phyloP scores from a whole-genome alignment of 2,888 invertebrate species.

The Lepidocyrtinus sp. region DNA sequence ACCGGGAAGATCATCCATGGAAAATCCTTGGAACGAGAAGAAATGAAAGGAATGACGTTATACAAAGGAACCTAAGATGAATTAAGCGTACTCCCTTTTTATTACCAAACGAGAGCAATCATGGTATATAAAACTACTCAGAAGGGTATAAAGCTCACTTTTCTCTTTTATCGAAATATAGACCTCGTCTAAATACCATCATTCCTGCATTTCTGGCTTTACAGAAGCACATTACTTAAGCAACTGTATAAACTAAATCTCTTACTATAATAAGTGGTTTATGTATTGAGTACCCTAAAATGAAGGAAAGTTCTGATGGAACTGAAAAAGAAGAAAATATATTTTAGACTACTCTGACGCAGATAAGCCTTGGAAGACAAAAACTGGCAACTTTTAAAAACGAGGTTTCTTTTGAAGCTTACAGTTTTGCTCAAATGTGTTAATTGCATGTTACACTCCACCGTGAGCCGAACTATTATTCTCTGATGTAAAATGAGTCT shows the following conservation, averaged over 20 bases:
- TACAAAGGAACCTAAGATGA: neutral
- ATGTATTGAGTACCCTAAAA: too few species aligned
- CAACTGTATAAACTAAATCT: too few species aligned
- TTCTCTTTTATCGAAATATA: neutral
- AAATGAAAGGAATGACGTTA: neutral
- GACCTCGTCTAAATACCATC: constrained; percentile 30
- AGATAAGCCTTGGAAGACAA: too few species aligned
- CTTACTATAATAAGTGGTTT: too few species aligned
- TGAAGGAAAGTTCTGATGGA: too few species aligned
- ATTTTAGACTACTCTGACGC: too few species aligned
- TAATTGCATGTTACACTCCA: neutral
- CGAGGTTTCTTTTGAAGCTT: neutral
- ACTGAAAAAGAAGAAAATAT: neutral
- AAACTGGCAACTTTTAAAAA: too few species aligned
- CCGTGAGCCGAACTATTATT: neutral
- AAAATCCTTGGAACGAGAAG: neutral
- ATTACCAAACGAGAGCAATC: neutral
- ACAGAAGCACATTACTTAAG: neutral
- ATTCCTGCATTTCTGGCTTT: neutral
- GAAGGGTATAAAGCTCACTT: constrained; percentile 5
- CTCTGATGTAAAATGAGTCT: neutral
- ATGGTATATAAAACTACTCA: neutral
- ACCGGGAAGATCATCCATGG: neutral
- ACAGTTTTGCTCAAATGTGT: neutral
- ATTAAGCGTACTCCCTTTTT: neutral